These are phyloP conservation scores for Columbina picui DNA, from an alignment of 2,113 vertebrate genomes.

Conservation along the genomic window DNA sequence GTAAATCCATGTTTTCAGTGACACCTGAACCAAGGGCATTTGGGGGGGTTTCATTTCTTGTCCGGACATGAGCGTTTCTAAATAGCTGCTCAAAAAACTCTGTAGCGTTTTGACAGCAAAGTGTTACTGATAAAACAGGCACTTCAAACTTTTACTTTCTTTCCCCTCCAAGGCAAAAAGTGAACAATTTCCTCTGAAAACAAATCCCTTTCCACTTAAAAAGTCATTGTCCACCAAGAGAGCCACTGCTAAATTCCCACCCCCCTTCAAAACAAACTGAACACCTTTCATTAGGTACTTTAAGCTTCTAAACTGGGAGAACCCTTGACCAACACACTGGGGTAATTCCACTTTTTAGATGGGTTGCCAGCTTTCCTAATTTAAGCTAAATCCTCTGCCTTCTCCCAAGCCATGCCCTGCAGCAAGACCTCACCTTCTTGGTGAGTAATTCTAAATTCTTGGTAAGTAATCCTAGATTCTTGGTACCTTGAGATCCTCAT, in stretches of 20 bases:
- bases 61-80: not conserved
- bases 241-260: not conserved
- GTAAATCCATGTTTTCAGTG: not conserved
- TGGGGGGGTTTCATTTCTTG: not conserved
- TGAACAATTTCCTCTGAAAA: not conserved
- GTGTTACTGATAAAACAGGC: not conserved
- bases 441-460: no score
- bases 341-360: not conserved
- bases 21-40: not conserved
- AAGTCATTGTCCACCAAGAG: not conserved
- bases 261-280: not conserved
- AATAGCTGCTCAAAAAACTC: not conserved
- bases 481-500: no score
- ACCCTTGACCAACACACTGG: not conserved
- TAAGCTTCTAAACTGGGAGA: not conserved
- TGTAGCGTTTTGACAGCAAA: not conserved
- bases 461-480: no score
- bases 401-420: not conserved
- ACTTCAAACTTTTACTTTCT: not conserved
- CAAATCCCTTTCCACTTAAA: not conserved
- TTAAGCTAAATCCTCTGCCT: accelerated
- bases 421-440: not conserved
- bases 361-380: not conserved
- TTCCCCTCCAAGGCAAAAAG: not conserved
- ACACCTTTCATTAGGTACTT: not conserved